Conservation (phyloP, 2,888 invertebrate genomes). For the Biston betularia region DNA sequence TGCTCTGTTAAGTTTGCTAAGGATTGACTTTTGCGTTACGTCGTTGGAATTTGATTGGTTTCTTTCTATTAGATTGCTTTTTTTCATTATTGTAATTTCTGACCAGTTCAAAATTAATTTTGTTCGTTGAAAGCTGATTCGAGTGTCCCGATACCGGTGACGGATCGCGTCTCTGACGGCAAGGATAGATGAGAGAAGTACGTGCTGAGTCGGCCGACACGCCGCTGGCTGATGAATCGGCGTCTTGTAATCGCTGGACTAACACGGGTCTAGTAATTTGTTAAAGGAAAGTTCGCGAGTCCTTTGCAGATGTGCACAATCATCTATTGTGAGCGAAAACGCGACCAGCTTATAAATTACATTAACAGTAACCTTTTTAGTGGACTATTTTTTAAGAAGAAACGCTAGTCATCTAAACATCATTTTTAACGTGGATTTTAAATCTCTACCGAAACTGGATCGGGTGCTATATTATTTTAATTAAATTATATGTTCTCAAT, state of each 20-base stretch:
- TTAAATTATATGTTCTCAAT: not conserved
- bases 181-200: slow-evolving; percentile 77
- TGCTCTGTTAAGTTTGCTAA: slow-evolving; percentile 39
- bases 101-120: slow-evolving; percentile 66
- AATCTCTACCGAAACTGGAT: slow-evolving; percentile 8
- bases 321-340: slow-evolving; percentile 65
- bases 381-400: slow-evolving; percentile 27
- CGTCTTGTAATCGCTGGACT: slow-evolving; percentile 81
- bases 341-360: slow-evolving; percentile 55
- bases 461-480: not conserved
- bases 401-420: slow-evolving; percentile 21
- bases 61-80: too few relatives aligned
- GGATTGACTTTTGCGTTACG: slow-evolving; percentile 27
- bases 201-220: slow-evolving; percentile 73
- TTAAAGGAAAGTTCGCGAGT: slow-evolving; percentile 64
- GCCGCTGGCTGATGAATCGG: slow-evolving; percentile 76
- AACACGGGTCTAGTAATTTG: slow-evolving; percentile 79
- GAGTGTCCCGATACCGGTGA: slow-evolving; percentile 75
- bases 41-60: not conserved
- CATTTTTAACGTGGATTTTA: not conserved
- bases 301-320: slow-evolving; percentile 71
- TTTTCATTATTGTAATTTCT: not conserved
- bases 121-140: slow-evolving; percentile 64
- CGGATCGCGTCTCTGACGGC: slow-evolving; percentile 74
- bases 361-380: slow-evolving; percentile 26